Evolutionary conservation across 2,888 invertebrate species (phyloP), one percentile per base, ranked within the genome.

Genomic region (Apoderus coryli): DNA sequence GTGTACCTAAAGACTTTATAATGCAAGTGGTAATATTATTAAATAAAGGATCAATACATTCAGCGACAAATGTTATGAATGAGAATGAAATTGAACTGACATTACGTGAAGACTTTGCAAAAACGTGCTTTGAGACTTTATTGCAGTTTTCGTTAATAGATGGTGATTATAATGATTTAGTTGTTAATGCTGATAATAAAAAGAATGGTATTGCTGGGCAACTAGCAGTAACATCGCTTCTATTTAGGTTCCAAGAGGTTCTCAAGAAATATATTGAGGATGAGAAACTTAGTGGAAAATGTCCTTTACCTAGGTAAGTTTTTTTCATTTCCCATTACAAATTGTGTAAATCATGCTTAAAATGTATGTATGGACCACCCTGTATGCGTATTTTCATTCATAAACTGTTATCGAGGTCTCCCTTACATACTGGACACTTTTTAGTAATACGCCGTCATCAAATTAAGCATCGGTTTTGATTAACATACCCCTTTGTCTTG

Each of bases 111-210:
- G 92, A 93, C 53, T 93, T 95, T 60, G 93, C 95, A 25, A 82
- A 92, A 52, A 82, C 84, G 0, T 95, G 95, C 53, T 95, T 95
- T 52, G 93, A 95, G 59, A 93, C 93, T 0, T 62, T 95, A 13
- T 64, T 95, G 25, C 90, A 93, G 58, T 93, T 92, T 62, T 93
- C 93, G 1, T 69, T 81, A 51, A 62, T 84, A 4, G 82, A 84
- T 44, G 81, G 81, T 37, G 61, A 73, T 22, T 69, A 67, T 47
- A 52, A 54, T 31, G 49, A 49, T 11, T 32, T 59, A 15, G 48
- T 53, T n/a, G 42, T 53, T 15, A 52, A 48, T 22, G 46, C 50
- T 32, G 56, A 57, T 28, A 63, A 66, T 14, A 70, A 43, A 37
- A 43, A 39, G 31, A 47, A 70, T 26, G 70, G 69, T 6, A 65